These are phyloP conservation scores for Chirona hameri DNA, from an alignment of 2,888 invertebrate genomes.

Conservation along the genomic window DNA sequence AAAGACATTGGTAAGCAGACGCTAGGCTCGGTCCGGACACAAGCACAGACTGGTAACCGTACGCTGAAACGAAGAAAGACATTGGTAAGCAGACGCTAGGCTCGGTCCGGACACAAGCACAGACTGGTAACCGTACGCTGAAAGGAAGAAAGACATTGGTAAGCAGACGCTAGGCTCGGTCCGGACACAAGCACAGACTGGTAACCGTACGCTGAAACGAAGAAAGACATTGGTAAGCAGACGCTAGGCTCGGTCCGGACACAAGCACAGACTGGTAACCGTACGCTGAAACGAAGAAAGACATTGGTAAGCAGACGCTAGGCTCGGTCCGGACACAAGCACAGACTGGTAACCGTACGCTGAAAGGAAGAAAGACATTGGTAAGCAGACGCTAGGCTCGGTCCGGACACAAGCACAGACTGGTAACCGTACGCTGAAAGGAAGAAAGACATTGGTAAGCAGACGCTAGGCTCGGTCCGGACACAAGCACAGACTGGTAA, in stretches of 20 bases:
- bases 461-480: no score
- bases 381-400: no score
- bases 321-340: not conserved
- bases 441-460: no score
- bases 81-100: no score
- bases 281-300: not conserved
- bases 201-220: constrained; percentile 8
- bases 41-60: not conserved
- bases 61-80: not conserved
- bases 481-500: not conserved
- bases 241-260: not conserved
- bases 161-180: no score
- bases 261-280: not conserved
- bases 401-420: not conserved
- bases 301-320: no score
- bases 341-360: not conserved
- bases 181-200: not conserved
- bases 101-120: not conserved
- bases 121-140: not conserved
- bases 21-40: not conserved
- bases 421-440: constrained; percentile 2
- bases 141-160: no score
- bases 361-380: no score
- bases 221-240: no score
- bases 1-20: no score